These are phyloP conservation scores for Rotaria socialis DNA, from an alignment of 2,888 invertebrate species.

Conservation along the genomic window DNA sequence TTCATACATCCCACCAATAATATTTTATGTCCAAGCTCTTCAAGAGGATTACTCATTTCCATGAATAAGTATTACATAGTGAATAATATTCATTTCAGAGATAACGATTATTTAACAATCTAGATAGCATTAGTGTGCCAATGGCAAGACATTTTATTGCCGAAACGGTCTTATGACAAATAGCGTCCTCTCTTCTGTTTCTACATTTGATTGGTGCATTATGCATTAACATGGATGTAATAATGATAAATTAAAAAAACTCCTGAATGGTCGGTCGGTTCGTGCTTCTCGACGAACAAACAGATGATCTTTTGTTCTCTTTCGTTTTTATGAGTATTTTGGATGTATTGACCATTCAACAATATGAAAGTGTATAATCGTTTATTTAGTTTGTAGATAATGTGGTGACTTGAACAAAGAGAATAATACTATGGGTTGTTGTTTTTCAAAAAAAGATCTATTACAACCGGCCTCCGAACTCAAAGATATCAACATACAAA, in stretches of 20 bases:
- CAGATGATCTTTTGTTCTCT: conserved; percentile 23
- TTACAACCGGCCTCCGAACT: background rate
- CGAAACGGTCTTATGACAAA: background rate
- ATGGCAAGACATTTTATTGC: background rate
- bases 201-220: background rate
- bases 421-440: background rate
- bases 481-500: background rate
- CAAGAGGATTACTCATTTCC: too few relatives aligned
- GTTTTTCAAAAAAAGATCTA: background rate
- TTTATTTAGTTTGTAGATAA: conserved; percentile 5
- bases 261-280: background rate
- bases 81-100: too few relatives aligned
- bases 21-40: too few relatives aligned
- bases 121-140: too few relatives aligned
- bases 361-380: background rate
- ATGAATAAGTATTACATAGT: too few relatives aligned
- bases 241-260: background rate
- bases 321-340: conserved; percentile 1
- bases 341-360: background rate
- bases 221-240: background rate
- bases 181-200: background rate
- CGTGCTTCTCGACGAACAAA: background rate
- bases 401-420: background rate
- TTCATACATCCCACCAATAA: too few relatives aligned
- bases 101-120: too few relatives aligned